Conservation (phyloP, 1,140 invertebrate genomes). For the Streblospio benedicti region DNA sequence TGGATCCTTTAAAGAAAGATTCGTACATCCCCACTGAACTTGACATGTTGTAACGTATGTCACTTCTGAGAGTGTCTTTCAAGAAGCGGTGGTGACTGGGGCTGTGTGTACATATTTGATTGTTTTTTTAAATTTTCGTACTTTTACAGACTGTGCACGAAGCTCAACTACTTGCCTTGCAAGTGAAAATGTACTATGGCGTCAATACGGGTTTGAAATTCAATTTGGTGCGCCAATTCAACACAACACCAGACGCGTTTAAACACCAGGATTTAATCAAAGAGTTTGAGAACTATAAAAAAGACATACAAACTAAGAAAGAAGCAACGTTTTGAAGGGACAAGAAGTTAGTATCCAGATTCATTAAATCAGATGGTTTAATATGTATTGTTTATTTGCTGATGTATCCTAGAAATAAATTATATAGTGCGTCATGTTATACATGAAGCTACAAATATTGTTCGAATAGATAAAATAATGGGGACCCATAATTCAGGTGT, state of each 20-base stretch:
- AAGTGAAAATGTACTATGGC: conserved; percentile 75
- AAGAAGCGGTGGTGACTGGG: neutral
- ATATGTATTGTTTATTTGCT: too few species aligned
- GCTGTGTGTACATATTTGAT: too few species aligned
- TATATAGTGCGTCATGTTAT: too few species aligned
- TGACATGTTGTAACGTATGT: neutral
- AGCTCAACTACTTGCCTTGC: conserved; percentile 75
- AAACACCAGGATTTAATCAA: conserved; percentile 73
- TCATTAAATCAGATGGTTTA: too few species aligned
- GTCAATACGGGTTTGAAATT: conserved; percentile 57
- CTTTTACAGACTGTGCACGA: conserved; percentile 56
- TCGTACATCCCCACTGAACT: neutral
- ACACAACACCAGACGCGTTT: conserved; percentile 62
- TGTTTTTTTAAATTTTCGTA: neutral
- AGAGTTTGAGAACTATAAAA: conserved; percentile 56
- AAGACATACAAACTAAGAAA: too few species aligned
- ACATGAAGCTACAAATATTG: too few species aligned
- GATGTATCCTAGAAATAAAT: too few species aligned
- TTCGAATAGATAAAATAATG: too few species aligned
- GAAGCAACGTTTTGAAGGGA: too few species aligned
- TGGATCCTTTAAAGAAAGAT: conserved; percentile 4
- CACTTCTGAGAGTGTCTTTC: neutral
- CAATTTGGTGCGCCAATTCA: conserved; percentile 63
- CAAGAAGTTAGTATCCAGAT: too few species aligned
- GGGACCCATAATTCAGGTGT: too few species aligned